A percentile compares a stretch with the other conserved stretches of the same genome.
Evolutionary conservation across 2,113 vertebrate species (phyloP).

Genomic region (Neodon shergylaensis): DNA sequence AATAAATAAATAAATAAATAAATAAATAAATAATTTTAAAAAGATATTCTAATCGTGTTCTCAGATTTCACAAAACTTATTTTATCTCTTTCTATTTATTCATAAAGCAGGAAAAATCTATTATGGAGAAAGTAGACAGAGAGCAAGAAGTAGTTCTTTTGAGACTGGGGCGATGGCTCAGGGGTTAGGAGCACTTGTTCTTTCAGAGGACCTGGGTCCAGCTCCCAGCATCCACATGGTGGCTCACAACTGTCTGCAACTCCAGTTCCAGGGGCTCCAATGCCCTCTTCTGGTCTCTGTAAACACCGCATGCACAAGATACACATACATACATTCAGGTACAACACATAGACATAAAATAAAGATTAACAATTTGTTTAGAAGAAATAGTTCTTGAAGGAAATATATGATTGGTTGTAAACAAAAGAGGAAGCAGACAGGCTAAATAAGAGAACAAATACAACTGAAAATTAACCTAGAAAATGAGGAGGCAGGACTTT

Average conservation of each 20-base stretch:
- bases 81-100: not conserved
- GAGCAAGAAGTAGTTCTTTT: not conserved
- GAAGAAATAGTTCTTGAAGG: not conserved
- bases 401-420: not conserved
- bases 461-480: conserved; percentile 27
- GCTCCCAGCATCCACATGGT: not conserved
- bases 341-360: not conserved
- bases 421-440: not conserved
- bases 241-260: not conserved
- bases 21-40: not conserved
- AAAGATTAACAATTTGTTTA: not conserved
- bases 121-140: not conserved
- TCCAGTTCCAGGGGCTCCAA: not conserved
- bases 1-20: not conserved
- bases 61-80: not conserved
- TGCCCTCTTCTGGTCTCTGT: not conserved
- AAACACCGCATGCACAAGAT: not conserved
- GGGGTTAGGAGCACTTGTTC: not conserved
- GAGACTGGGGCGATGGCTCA: not conserved
- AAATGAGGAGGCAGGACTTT: not conserved
- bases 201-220: not conserved
- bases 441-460: not conserved
- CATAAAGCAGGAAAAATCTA: not conserved
- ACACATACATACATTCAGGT: not conserved
- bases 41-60: not conserved